phyloP scores from a whole-genome alignment of 2,888 invertebrate species.

The Yponomeuta plumbellus region DNA sequence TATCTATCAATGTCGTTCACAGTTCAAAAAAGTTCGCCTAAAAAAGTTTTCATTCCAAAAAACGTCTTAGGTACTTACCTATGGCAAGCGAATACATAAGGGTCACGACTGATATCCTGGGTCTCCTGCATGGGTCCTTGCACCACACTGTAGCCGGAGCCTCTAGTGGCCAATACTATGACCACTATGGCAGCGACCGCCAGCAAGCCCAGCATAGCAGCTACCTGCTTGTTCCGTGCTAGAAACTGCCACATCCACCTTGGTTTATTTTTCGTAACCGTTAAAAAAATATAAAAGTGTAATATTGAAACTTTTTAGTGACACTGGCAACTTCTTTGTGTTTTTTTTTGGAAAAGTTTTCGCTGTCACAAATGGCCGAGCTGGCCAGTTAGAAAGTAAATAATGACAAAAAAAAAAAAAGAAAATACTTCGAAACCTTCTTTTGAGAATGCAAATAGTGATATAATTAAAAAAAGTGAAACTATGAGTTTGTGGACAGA shows the following conservation, averaged over 20 bases:
- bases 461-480: neutral
- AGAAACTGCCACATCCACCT: conserved; percentile 66
- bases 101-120: conserved; percentile 54
- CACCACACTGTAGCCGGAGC: conserved; percentile 33
- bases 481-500: neutral
- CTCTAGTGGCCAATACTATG: conserved; percentile 49
- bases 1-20: too few relatives aligned
- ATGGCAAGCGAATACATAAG: conserved; percentile 53
- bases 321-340: neutral
- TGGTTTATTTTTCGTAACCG: conserved; percentile 10
- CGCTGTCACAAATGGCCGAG: neutral
- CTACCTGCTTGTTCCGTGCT: conserved; percentile 59
- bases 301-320: neutral
- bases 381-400: neutral
- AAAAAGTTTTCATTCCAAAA: neutral
- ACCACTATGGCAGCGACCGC: conserved; percentile 52
- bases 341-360: neutral
- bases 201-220: conserved; percentile 62
- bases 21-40: neutral
- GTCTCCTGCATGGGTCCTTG: conserved; percentile 42
- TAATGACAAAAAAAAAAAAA: too few relatives aligned
- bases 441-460: neutral
- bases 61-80: conserved; percentile 36
- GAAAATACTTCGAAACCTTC: neutral
- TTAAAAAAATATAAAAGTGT: neutral